Evolutionary conservation across 1,140 invertebrate genomes (phyloP), one percentile per base, ranked within the genome.

Genomic region (Choristoneura fumiferana): DNA sequence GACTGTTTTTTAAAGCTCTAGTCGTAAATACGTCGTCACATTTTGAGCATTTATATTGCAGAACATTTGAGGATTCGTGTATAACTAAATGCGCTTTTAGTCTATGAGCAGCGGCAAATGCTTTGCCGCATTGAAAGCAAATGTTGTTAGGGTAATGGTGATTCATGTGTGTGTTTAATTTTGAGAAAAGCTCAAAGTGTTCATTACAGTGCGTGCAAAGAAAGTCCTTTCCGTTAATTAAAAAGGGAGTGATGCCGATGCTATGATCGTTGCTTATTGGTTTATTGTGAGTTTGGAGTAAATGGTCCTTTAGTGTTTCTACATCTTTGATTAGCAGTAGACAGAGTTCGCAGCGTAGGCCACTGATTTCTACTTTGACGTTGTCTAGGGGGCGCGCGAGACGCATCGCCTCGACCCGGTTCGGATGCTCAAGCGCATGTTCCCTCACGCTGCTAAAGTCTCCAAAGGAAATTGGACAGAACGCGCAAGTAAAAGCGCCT

Each of bases 101-200:
- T 34, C 83, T 71, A 10, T 75, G 65, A 0, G 66, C 57, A 0
- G 77, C 76, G 0, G 80, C 69, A 37, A 89, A 89, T 0, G 77
- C 69, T 63, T 87, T 87, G 0, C 87, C 87, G 60, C 87, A 89
- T 45, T 78, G 71, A 57, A 67, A 78, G 54, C 87, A 89, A 12
- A 89, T 86, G 54, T 84, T 78, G 52, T 84, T 87, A 0, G 78
- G 82, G 65, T 79, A 87, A 39, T 89, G 87, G 15, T 76, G 61
- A 29, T 88, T 87, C 70, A 89, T 83, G 40, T 89, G 87, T 38
- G 71, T 81, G 49, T 89, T 87, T 5, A 89, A 39, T 56, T 76
- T 82, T 0, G 76, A 67, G 54, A 88, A 88, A 0, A 84, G 35
- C 6, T 76, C 69, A 33, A 87, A 89, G 13, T 54, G 65, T 55